Evolutionary conservation across 2,113 vertebrate genomes (phyloP), one percentile per base, ranked within the genome.

Genomic region (Petrocephalus microphthalmus): DNA sequence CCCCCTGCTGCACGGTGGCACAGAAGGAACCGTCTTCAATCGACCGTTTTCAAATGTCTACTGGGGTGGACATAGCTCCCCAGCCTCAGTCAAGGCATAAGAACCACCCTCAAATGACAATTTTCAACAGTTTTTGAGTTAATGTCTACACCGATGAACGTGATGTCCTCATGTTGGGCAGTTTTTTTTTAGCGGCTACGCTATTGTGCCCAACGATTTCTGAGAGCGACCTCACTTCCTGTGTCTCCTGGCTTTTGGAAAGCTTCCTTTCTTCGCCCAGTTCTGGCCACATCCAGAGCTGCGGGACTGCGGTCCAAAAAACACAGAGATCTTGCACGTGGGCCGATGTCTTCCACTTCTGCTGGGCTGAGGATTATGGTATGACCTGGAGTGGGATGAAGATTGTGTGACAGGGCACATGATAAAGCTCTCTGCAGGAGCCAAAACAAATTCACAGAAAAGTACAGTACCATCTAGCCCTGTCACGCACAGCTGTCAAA

Each of bases 311-410:
- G 82, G 47, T 25, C 7, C 49, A 25, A 47, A 25, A 74, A 84
- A 49, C n/a, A 22, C 22, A 25, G 47, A 51, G 82, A 84, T 47
- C 82, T 51, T 84, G 47, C 82, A 52, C 0, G 10, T 51, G 49
- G 82, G 49, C 49, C 51, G n/a, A 49, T 25, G 47, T 25, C 47
- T 10, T 25, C 49, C 82, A 84, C 82, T 84, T 84, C 49, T 52
- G 81, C 47, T 51, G 81, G 81, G 47, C 47, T 51, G 45, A 20
- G 81, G 47, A 84, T 84, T 84, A 84, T 45, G 20, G 81, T 51
- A n/a, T 51, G 47, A 84, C 42, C 81, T 84, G 81, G 47, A 84
- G 81, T 25, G 81, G 47, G 81, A 51, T 85, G 84, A 85, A 17
- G 84, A 85, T 52, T 85, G 84, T 29, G 25, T 85, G 83, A 85